Conservation (phyloP, 2,113 vertebrate genomes). For the Trochalopteron elliotii region DNA sequence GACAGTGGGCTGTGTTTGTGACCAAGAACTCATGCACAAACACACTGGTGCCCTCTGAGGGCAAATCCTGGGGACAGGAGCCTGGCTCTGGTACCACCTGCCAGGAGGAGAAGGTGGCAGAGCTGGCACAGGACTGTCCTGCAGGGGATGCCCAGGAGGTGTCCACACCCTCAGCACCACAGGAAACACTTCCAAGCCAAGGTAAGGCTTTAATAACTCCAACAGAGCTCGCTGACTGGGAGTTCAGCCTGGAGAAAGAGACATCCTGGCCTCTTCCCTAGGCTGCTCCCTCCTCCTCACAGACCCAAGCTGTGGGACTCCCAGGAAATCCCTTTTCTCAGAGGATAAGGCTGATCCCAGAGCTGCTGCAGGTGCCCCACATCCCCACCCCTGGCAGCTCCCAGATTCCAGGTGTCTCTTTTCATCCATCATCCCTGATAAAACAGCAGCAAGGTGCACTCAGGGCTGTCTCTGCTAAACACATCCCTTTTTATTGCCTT, state of each 20-base stretch:
- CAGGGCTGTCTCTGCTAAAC: background rate
- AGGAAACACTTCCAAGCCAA: background rate
- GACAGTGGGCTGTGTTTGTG: fast-evolving
- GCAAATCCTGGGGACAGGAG: fast-evolving
- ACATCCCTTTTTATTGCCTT: slow-evolving; percentile 6
- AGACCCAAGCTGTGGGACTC: background rate
- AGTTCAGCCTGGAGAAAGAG: background rate
- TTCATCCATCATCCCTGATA: background rate
- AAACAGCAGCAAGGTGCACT: background rate
- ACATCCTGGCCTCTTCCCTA: fast-evolving
- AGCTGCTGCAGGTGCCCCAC: background rate
- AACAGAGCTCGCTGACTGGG: background rate
- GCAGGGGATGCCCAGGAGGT: fast-evolving
- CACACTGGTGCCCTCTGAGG: fast-evolving
- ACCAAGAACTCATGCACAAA: fast-evolving
- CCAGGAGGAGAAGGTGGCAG: background rate
- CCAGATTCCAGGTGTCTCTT: background rate
- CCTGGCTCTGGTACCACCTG: background rate
- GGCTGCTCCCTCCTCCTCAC: background rate
- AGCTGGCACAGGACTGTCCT: background rate
- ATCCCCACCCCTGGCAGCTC: background rate
- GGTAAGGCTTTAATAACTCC: fast-evolving
- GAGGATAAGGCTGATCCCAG: background rate
- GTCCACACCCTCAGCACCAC: background rate
- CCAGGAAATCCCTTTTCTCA: background rate